Conservation (phyloP, 1,140 invertebrate genomes). For the Ditylenchus dipsaci region DNA sequence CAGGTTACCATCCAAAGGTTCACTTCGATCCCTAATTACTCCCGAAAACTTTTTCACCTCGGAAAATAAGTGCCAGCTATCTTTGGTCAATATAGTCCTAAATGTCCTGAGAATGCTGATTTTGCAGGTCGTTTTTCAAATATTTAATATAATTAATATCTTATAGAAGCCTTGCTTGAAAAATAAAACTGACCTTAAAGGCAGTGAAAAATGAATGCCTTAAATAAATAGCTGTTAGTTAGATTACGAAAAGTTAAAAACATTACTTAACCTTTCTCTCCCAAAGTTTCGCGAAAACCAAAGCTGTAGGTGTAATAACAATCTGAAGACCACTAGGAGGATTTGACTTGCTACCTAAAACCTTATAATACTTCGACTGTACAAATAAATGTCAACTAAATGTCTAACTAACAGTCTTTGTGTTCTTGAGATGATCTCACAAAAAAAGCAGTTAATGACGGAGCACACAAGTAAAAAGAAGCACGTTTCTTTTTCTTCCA, state of each 20-base stretch:
- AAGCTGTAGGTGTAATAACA: slow-evolving; percentile 22
- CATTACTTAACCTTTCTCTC: slow-evolving; percentile 5
- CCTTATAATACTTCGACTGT: background rate
- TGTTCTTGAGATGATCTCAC: background rate
- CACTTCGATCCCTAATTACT: too few species aligned
- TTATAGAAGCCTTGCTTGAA: too few species aligned
- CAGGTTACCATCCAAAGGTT: too few species aligned
- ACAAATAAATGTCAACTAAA: background rate
- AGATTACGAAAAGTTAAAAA: background rate
- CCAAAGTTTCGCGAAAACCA: slow-evolving; percentile 20
- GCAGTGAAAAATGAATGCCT: slow-evolving; percentile 25
- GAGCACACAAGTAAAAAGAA: slow-evolving; percentile 4
- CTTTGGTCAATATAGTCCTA: too few species aligned
- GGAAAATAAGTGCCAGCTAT: too few species aligned
- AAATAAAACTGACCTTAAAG: background rate
- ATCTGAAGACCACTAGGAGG: background rate
- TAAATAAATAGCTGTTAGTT: background rate
- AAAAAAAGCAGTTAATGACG: background rate
- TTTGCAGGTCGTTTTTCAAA: too few species aligned
- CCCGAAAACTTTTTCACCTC: too few species aligned
- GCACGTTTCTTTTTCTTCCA: background rate
- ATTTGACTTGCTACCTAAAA: background rate
- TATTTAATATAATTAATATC: too few species aligned
- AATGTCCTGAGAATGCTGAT: too few species aligned
- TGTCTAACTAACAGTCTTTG: background rate